Evolutionary conservation across 2,113 vertebrate genomes (phyloP).

Genomic region (Cavia aperea): DNA sequence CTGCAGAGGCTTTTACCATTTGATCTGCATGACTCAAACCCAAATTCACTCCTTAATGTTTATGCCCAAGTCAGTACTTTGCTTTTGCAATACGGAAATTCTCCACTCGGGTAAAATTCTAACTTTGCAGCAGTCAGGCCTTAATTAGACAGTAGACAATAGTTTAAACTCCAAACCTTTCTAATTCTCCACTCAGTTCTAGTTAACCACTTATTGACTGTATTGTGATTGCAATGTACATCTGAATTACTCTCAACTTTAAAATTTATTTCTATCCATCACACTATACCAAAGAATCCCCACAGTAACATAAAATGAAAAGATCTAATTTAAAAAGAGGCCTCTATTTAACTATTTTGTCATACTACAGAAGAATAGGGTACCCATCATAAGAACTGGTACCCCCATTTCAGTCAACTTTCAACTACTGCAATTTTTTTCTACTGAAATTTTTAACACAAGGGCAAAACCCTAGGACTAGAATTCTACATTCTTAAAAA

Average conservation of each 20-base stretch:
- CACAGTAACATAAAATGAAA: conserved; percentile 6
- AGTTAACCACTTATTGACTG: conserved; percentile 3
- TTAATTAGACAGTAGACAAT: background rate
- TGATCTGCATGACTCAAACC: background rate
- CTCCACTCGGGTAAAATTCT: background rate
- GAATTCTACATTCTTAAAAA: background rate
- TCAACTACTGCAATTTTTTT: background rate
- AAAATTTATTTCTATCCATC: conserved; percentile 26
- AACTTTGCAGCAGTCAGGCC: background rate
- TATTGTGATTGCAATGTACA: background rate
- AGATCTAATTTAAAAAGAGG: conserved; percentile 12
- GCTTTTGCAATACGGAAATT: conserved; percentile 7
- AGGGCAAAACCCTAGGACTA: background rate
- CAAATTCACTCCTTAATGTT: background rate
- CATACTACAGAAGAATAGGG: background rate
- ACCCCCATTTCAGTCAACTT: conserved; percentile 14
- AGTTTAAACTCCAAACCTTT: conserved; percentile 28
- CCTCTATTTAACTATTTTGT: background rate
- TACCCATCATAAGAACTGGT: background rate
- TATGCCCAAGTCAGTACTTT: background rate
- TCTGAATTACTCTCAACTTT: background rate
- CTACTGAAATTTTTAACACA: conserved; percentile 1
- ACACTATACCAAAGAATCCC: background rate
- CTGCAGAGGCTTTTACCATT: background rate
- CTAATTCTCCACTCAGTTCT: conserved; percentile 28